Evolutionary conservation across 2,113 vertebrate genomes (phyloP), one percentile per base, ranked within the genome.

Genomic region (Phodopus roborovskii): DNA sequence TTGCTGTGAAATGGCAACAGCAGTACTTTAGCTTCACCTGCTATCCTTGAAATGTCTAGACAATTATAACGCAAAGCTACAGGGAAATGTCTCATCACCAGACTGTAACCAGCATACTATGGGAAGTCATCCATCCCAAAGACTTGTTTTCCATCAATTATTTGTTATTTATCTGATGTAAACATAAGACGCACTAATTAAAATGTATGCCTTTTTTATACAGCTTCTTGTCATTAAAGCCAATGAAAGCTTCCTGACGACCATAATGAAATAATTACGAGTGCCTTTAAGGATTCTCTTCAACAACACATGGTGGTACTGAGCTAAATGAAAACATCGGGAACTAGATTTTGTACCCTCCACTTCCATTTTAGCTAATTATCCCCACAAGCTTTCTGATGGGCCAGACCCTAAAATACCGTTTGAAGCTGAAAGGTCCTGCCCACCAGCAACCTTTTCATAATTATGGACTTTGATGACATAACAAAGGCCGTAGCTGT

Each of bases 281-380:
- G 98, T 99, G 98, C 98, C 98, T 99, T 98, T 98, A 98, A 98
- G 98, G 98, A 98, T 98, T 98, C 96, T 98, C 97, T 98, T 98
- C 98, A 97, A 97, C 96, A 98, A 98, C 97, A 98, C 98, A 98
- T 97, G 98, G 98, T 97, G 98, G 98, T 97, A 96, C 97, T 97
- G 98, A 98, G 98, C 97, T 96, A 99, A 98, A 99, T 99, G 99
- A 99, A 98, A 99, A 98, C 98, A 99, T 98, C 97, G 98, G 98
- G 98, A 98, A 98, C 98, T 97, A 98, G 98, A 98, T 99, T 99
- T 99, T 96, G 95, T 97, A 97, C 98, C 98, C 98, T 98, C 98
- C 97, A 98, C 98, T 98, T 99, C 99, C 98, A 98, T 98, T 98
- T 98, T 98, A 97, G 98, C 98, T 99, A 99, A 99, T 99, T 99